A percentile compares a stretch with the other conserved stretches of the same genome.
Evolutionary conservation across 2,888 invertebrate species (phyloP).

Genomic region (Nasonovia ribisnigri): DNA sequence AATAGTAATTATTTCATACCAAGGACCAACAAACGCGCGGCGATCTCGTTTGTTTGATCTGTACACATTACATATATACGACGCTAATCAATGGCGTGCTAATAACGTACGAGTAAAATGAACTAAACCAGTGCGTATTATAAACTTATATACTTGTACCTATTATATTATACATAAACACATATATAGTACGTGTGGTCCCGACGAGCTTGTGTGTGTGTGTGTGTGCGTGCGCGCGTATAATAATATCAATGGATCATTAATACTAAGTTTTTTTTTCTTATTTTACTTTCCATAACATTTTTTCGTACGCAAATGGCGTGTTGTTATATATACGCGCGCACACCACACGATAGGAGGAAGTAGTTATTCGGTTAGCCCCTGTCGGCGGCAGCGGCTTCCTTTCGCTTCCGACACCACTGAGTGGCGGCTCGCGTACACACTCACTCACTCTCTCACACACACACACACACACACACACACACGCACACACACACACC

Average conservation of each 20-base stretch:
- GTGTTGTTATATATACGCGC: constrained; percentile 24
- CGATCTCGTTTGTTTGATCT: constrained; percentile 38
- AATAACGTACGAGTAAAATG: constrained; percentile 24
- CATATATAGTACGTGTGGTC: constrained; percentile 39
- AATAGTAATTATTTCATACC: constrained; percentile 29
- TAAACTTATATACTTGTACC: neutral
- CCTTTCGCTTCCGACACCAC: constrained; percentile 56
- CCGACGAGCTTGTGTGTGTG: neutral
- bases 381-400: constrained; percentile 41
- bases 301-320: constrained; percentile 31
- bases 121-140: constrained; percentile 24
- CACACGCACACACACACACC: neutral
- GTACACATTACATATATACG: neutral
- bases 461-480: neutral
- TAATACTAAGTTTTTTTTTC: constrained; percentile 44
- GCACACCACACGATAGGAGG: neutral
- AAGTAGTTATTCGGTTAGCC: constrained; percentile 52
- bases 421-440: constrained; percentile 10
- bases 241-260: constrained; percentile 49
- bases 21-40: neutral
- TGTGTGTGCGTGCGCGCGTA: neutral
- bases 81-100: constrained; percentile 44
- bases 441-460: neutral
- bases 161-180: neutral
- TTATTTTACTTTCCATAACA: constrained; percentile 53